phyloP scores from a whole-genome alignment of 92 coral and sea anemone genomes.

The Palythoa caribaeorum region DNA sequence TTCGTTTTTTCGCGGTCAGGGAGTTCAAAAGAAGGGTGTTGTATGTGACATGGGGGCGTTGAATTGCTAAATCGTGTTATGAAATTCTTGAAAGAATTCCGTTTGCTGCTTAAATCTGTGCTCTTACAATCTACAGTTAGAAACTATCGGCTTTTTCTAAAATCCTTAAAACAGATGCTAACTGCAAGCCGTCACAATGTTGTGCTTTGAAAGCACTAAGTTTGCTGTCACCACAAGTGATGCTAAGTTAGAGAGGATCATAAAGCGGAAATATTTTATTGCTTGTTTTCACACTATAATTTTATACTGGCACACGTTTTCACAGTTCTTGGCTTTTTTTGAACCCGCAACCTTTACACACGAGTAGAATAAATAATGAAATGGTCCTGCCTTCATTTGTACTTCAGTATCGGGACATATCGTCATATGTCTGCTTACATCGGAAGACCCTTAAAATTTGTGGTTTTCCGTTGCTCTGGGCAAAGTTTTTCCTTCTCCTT shows the following conservation, averaged over 20 bases:
- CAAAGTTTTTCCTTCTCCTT: not conserved
- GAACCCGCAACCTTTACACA: not conserved
- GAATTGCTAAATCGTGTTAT: not conserved
- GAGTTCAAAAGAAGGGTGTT: slow-evolving; percentile 23
- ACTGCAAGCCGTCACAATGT: no score
- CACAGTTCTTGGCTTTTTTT: not conserved
- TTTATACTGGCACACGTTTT: not conserved
- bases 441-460: slow-evolving; percentile 14
- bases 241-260: not conserved
- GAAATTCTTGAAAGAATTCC: not conserved
- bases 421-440: not conserved
- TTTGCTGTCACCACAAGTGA: not conserved
- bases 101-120: not conserved
- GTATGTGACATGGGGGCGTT: not conserved
- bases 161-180: not conserved
- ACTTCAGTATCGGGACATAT: not conserved
- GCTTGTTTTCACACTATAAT: not conserved
- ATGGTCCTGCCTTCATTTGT: not conserved
- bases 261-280: not conserved
- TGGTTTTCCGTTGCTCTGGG: slow-evolving; percentile 16
- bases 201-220: not conserved
- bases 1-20: not conserved
- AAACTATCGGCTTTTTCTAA: not conserved
- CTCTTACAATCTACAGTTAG: not conserved
- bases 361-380: not conserved